Conservation (phyloP, 2,113 vertebrate species). For the Centrocercus urophasianus region DNA sequence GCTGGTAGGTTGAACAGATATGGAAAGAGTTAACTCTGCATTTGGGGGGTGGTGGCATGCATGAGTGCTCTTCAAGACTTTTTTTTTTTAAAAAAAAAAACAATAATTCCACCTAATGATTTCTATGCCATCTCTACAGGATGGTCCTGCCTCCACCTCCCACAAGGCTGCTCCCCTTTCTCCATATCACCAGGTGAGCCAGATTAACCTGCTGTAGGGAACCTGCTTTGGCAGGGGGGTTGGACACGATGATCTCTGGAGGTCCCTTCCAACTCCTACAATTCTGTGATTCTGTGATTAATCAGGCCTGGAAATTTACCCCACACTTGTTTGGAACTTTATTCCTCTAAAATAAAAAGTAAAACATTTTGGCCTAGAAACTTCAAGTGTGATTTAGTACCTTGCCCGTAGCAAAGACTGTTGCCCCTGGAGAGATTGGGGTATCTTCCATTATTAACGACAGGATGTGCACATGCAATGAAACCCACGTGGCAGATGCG, state of each 20-base stretch:
- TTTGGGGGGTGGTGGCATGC: accelerated
- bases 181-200: background rate
- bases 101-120: background rate
- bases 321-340: background rate
- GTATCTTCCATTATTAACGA: slow-evolving; percentile 41
- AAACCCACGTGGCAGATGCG: background rate
- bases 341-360: background rate
- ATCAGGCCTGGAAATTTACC: background rate
- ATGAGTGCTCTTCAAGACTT: background rate
- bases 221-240: too few relatives aligned
- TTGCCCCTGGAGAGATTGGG: background rate
- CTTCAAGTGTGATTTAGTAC: slow-evolving; percentile 52
- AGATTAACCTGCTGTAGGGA: too few relatives aligned
- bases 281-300: background rate
- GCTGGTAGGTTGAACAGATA: background rate
- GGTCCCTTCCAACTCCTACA: too few relatives aligned
- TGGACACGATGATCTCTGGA: too few relatives aligned
- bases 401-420: background rate
- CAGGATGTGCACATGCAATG: background rate
- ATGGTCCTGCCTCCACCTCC: background rate
- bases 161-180: background rate
- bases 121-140: background rate
- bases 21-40: background rate
- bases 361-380: slow-evolving; percentile 52
- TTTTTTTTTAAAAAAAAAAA: too few relatives aligned